Base-by-base conservation (phyloP, 2,888 invertebrate genomes). In the Acronicta aceris region DNA sequence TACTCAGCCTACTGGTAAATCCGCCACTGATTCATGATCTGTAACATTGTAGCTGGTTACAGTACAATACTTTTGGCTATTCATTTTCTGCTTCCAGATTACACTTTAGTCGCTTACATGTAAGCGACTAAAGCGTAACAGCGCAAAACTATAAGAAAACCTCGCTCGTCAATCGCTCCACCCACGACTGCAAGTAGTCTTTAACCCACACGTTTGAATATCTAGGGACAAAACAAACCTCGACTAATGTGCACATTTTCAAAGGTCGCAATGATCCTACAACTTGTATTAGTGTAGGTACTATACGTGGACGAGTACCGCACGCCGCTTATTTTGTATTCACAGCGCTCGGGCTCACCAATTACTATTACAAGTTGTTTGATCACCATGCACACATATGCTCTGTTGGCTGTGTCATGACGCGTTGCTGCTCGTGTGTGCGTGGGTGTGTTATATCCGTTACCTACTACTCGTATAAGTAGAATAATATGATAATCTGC, bases 401-500 rank as follows among this genome's bases (percentile, higher is more conserved):
- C 5, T 9, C 30, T 30, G 9, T 10, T 1, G 2, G 13, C 13
- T 5, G 13, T 13, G 5, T 10, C 12, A 15, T 12, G 10, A 13
- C 15, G 16, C 38, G 21, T 0, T 10, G n/a, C 13, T 21, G n/a
- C 38, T 36, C 25, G 30, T 30, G 52, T 30, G 52, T 42, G 30
- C 10, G 49, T 21, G 15, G 25, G 10, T 9, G 15, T 25, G 10
- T 9, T 17, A n/a, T 13, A 33, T 27, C 42, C 16, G n/a, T 52
- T 42, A 52, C 42, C n/a, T n/a, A n/a, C n/a, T n/a, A n/a, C n/a
- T n/a, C n/a, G n/a, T 9, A 17, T 21, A 7, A 43, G 43, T 52
- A 9, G 13, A 13, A 36, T 10, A n/a, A 30, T 52, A 17, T 17
- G 17, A 50, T 33, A 43, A 52, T 7, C 15, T 21, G 21, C 12